Evolutionary conservation across 2,113 vertebrate species (phyloP).

Genomic region (Oriolus oriolus): DNA sequence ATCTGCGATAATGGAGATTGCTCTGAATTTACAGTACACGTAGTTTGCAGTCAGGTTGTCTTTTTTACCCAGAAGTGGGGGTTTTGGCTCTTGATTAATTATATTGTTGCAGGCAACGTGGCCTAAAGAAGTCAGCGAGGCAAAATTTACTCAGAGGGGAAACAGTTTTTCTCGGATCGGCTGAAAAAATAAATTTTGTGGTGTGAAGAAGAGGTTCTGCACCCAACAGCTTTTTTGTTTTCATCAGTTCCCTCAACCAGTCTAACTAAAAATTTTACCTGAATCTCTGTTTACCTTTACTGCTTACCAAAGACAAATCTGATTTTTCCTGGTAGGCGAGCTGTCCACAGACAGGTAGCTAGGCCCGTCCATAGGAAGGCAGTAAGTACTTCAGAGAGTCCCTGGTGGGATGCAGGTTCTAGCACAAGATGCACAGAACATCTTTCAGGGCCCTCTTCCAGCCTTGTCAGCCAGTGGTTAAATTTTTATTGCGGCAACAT

Average conservation of each 20-base stretch:
- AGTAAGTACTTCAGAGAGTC: neutral
- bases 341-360: neutral
- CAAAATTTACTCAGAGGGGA: neutral
- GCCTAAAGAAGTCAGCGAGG: fast-evolving
- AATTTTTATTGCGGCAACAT: neutral
- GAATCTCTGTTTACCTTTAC: neutral
- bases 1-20: neutral
- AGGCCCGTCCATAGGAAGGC: neutral
- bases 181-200: neutral
- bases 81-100: neutral
- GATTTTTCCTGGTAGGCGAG: neutral
- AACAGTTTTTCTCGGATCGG: neutral
- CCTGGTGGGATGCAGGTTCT: neutral
- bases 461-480: neutral
- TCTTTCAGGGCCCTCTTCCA: neutral
- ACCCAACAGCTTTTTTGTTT: neutral
- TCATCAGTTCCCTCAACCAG: neutral
- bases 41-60: neutral
- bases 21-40: neutral
- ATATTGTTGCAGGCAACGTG: neutral
- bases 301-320: neutral
- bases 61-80: neutral
- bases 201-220: neutral
- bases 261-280: neutral
- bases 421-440: fast-evolving